Evolutionary conservation across 1,140 invertebrate species (phyloP), one percentile per base, ranked within the genome.

Genomic region (Tenebrio molitor): DNA sequence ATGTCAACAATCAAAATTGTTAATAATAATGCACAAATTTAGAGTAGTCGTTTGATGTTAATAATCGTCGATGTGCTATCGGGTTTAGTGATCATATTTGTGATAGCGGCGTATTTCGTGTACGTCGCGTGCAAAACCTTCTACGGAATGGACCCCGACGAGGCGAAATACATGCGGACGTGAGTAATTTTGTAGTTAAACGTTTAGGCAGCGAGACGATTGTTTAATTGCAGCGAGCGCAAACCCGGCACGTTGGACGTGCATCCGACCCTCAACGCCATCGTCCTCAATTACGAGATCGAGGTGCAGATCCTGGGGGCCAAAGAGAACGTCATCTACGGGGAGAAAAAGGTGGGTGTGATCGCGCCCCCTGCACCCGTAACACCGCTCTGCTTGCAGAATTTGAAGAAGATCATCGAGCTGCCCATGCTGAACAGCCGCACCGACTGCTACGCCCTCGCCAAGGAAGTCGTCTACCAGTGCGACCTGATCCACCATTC

Each of bases 231-330:
- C 76, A 94, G 92, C 77, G 92, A 93, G 83, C 90, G 94, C 39
- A 91, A 91, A 85, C 91, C 92, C 53, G 93, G 94, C 5, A 90
- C 89, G 44, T 88, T 97, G 72, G 95, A 97, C 86, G 94, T 95
- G 2, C 95, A 97, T 87, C 94, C 95, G 12, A 93, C 91, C 65
- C 92, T 97, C 80, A 93, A 94, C 81, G 95, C 95, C 33, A 82
- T 97, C n/a, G 90, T 97, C 53, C 90, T 97, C 15, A 94, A 94
- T 84, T 97, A 97, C 87, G 92, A 95, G 83, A 85, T 96, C 23
- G 93, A 96, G 82, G 94, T 94, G 21, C 90, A 93, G 3, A 92
- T 97, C 72, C 86, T 96, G 39, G 93, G 93, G 12, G 91, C 95
- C 81, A 84, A 92, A 69, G 94, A 93, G 42, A 92, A 95, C 84